Evolutionary conservation across 1,140 invertebrate species (phyloP).

Genomic region (Myzus persicae): DNA sequence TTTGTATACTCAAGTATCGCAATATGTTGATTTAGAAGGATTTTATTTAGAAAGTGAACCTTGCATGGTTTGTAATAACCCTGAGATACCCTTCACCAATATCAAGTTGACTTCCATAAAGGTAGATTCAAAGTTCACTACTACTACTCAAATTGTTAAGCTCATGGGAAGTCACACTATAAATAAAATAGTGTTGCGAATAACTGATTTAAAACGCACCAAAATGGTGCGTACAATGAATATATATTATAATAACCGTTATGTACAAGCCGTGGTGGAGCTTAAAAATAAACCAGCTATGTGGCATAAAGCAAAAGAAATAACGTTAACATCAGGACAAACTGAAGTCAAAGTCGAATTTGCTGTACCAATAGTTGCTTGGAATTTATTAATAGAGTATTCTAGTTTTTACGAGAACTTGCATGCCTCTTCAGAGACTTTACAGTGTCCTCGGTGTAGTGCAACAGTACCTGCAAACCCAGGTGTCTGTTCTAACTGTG

Average conservation of each 20-base stretch:
- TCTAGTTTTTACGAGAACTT: slow-evolving; percentile 95
- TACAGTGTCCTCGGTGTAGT: slow-evolving; percentile 95
- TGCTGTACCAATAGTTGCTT: slow-evolving; percentile 94
- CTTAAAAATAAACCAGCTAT: slow-evolving; percentile 94
- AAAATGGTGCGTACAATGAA: slow-evolving; percentile 98
- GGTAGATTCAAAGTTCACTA: slow-evolving; percentile 96
- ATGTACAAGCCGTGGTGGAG: slow-evolving; percentile 95
- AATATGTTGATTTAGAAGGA: slow-evolving; percentile 93
- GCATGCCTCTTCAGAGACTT: slow-evolving; percentile 82
- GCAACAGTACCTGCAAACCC: slow-evolving; percentile 96
- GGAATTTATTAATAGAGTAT: slow-evolving; percentile 99
- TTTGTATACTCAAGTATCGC: slow-evolving; percentile 89
- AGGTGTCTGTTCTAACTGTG: slow-evolving; percentile 96
- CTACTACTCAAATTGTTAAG: slow-evolving; percentile 97
- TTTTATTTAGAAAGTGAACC: slow-evolving; percentile 97
- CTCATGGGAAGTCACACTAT: slow-evolving; percentile 93
- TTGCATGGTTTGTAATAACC: slow-evolving; percentile 96
- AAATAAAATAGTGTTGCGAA: slow-evolving; percentile 90
- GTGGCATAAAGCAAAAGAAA: slow-evolving; percentile 96
- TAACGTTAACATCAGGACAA: slow-evolving; percentile 87
- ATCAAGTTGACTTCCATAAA: slow-evolving; percentile 95
- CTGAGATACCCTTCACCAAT: slow-evolving; percentile 89
- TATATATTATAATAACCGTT: slow-evolving; percentile 96
- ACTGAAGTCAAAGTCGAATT: slow-evolving; percentile 97
- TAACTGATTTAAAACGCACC: slow-evolving; percentile 93